Conservation (phyloP, 2,888 invertebrate species). For the Cactoblastis cactorum region DNA sequence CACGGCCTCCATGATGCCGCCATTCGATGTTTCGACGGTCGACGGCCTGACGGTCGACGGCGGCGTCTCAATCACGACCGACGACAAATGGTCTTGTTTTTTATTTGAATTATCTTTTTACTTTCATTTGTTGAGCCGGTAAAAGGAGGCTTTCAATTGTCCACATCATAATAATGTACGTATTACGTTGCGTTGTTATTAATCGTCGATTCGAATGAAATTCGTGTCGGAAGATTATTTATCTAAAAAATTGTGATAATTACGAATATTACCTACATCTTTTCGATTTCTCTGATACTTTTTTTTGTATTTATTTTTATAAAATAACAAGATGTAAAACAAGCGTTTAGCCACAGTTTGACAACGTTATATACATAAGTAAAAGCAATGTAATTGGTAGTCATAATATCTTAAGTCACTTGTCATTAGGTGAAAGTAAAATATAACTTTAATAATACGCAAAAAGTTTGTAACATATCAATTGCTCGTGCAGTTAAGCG, state of each 20-base stretch:
- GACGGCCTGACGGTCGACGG: too few species aligned
- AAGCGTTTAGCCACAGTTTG: too few species aligned
- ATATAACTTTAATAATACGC: background rate
- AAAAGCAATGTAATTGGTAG: background rate
- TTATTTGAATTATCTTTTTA: background rate
- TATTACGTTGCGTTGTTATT: too few species aligned
- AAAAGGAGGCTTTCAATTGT: too few species aligned
- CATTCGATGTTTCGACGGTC: background rate
- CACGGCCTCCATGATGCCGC: slow-evolving; percentile 25
- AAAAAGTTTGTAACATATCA: background rate
- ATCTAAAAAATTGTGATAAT: too few species aligned
- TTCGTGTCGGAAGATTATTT: too few species aligned
- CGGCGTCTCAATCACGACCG: slow-evolving; percentile 2
- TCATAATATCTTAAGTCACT: background rate
- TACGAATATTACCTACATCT: too few species aligned
- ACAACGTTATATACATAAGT: background rate
- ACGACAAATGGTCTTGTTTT: slow-evolving; percentile 7
- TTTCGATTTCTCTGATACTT: too few species aligned
- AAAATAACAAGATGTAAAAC: background rate
- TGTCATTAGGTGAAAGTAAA: background rate
- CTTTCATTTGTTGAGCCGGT: background rate
- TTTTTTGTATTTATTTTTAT: too few species aligned
- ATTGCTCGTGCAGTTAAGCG: background rate
- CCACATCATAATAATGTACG: too few species aligned
- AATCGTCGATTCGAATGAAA: too few species aligned